phyloP scores from a whole-genome alignment of 2,888 invertebrate genomes.

The Mythimna albipuncta region DNA sequence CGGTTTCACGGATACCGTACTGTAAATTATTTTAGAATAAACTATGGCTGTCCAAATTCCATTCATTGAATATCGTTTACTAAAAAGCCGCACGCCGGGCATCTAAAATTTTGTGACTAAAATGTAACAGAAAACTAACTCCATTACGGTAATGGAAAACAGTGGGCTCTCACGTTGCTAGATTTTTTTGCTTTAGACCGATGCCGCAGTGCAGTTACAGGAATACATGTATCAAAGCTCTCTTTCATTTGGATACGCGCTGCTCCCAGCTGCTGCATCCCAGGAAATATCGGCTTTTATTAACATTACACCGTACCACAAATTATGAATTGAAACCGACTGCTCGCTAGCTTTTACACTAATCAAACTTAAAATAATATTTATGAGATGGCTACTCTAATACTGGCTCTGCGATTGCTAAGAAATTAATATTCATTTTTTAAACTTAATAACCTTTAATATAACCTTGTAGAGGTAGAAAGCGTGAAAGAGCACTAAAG shows the following conservation, averaged over 20 bases:
- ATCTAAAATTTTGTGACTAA: conserved; percentile 77
- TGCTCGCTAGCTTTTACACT: conserved; percentile 64
- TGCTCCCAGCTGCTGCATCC: conserved; percentile 72
- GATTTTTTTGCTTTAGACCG: conserved; percentile 79
- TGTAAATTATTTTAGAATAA: conserved; percentile 60
- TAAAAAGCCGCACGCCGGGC: conserved; percentile 53
- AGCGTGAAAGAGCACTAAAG: conserved; percentile 29
- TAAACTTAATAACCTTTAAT: conserved; percentile 13
- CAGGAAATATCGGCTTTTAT: conserved; percentile 82
- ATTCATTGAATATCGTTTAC: conserved; percentile 51
- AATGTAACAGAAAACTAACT: conserved; percentile 83
- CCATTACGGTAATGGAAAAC: conserved; percentile 88
- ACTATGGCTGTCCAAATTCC: conserved; percentile 58
- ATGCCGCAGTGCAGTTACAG: conserved; percentile 87
- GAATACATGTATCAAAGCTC: conserved; percentile 86
- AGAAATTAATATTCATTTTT: conserved; percentile 32
- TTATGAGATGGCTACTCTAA: conserved; percentile 31
- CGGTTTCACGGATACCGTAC: conserved; percentile 18
- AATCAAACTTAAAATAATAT: conserved; percentile 64
- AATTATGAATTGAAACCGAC: conserved; percentile 75
- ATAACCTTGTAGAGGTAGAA: conserved; percentile 11
- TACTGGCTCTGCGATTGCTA: conserved; percentile 14
- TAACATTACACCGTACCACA: conserved; percentile 78
- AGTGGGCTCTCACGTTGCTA: conserved; percentile 82
- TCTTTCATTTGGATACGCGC: conserved; percentile 84